phyloP scores from a whole-genome alignment of 2,113 vertebrate species.

The sheep (Ovis aries) region DNA sequence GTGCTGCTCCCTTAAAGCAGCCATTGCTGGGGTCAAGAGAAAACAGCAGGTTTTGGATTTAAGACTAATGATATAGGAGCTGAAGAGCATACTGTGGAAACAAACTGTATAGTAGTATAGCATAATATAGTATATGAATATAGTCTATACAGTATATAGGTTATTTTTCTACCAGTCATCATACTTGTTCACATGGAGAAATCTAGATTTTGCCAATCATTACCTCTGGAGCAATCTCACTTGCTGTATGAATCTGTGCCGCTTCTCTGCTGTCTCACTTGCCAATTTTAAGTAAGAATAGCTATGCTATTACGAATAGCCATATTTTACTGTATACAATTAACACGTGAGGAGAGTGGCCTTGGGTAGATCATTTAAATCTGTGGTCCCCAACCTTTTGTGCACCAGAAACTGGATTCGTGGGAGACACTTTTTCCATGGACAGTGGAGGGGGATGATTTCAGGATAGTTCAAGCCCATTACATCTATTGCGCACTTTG shows the following conservation, averaged over 20 bases:
- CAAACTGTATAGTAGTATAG: background rate
- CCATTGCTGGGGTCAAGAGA: constrained; percentile 24
- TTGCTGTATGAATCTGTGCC: background rate
- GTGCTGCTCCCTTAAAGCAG: constrained; percentile 60
- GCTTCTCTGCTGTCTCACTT: background rate
- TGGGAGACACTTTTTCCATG: background rate
- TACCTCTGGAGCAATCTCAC: background rate
- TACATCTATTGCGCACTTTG: background rate
- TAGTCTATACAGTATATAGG: no score
- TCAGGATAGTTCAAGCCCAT: background rate
- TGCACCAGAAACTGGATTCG: background rate
- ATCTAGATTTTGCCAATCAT: background rate
- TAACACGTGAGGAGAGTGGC: background rate
- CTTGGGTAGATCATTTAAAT: background rate
- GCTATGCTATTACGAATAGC: background rate
- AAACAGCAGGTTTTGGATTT: constrained; percentile 48
- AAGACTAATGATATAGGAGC: constrained; percentile 28
- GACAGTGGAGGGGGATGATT: background rate
- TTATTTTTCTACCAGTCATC: background rate
- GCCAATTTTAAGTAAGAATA: background rate
- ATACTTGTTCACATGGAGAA: background rate
- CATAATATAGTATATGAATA: background rate
- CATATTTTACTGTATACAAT: background rate
- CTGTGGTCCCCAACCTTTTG: background rate
- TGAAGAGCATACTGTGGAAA: constrained; percentile 27